Evolutionary conservation across 2,888 invertebrate species (phyloP), one percentile per base, ranked within the genome.

Genomic region (Eupithecia subfuscata): DNA sequence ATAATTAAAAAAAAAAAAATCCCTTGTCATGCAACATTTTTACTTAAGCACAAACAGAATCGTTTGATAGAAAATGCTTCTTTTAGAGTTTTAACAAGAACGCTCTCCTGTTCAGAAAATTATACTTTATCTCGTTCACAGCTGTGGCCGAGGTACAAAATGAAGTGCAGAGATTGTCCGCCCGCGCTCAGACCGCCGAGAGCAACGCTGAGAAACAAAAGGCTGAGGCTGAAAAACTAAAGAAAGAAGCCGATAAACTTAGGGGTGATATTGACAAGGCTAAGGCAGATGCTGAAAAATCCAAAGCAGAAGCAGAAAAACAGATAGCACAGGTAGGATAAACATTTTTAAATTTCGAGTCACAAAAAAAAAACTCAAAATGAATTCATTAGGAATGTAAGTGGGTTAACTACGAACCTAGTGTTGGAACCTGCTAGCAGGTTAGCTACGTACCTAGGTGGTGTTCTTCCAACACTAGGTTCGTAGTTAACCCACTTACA

Each of bases 271-370:
- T 65, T 56, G 70, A 69, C 25, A 76, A 93, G 80, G 83, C 95
- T 22, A 95, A 95, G 75, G 95, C 95, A 45, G 95, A 95, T 71
- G 87, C 92, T 18, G 95, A 95, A 68, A 95, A 94, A 84, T 30
- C 25, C n/a, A 72, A 70, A 22, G 56, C 14, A 34, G 95, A 96
- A 72, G 87, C 92, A 16, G 95, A 95, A 69, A 95, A 94, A 84
- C 91, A 95, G 76, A 92, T 94, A 64, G 87, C 86, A 85, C 91
- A 92, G 89, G 93, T 93, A 76, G 70, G 25, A 37, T 34, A 18
- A 34, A 34, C 16, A 34, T 34, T 64, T 7, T 64, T 34, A 2
- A 12, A 4, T 37, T 37, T 37, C 37, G 3, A 30, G 30, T 30
- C 30, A 30, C 30, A 2, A 30, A 30, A 30, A 30, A 30, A n/a